phyloP scores from a whole-genome alignment of 2,113 vertebrate genomes.

The Esox niger region DNA sequence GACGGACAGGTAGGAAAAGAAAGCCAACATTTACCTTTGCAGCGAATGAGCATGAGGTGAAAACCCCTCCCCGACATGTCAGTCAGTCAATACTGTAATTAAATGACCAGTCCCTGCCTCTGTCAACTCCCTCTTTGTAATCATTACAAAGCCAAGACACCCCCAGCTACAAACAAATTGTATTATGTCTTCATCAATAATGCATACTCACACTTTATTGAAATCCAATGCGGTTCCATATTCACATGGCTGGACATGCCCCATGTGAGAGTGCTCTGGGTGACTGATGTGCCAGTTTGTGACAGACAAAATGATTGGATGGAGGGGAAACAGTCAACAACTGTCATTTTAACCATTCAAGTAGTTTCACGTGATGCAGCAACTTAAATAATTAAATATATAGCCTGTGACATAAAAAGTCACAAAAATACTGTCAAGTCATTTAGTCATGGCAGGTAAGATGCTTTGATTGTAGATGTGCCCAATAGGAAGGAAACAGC shows the following conservation, averaged over 20 bases:
- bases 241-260: constrained; percentile 22
- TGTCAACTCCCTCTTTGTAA: constrained; percentile 17
- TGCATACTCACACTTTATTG: constrained; percentile 44
- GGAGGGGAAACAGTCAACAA: neutral
- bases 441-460: too few species aligned
- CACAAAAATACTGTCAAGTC: too few species aligned
- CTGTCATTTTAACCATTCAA: neutral
- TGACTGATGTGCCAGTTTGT: neutral
- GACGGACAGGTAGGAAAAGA: constrained; percentile 11
- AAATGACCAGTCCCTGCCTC: constrained; percentile 35
- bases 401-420: too few species aligned
- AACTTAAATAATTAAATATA: too few species aligned
- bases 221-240: constrained; percentile 37
- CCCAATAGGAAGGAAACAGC: too few species aligned
- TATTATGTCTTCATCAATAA: constrained; percentile 46
- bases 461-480: too few species aligned
- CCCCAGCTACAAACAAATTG: constrained; percentile 37
- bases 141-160: constrained; percentile 25
- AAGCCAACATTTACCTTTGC: constrained; percentile 23
- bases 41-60: constrained; percentile 35
- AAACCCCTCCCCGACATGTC: constrained; percentile 23
- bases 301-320: neutral
- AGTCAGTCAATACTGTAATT: constrained; percentile 54
- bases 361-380: too few species aligned
- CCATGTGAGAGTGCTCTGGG: constrained; percentile 6